Evolutionary conservation across 2,113 vertebrate genomes (phyloP).

Genomic region (Ondatra zibethicus): DNA sequence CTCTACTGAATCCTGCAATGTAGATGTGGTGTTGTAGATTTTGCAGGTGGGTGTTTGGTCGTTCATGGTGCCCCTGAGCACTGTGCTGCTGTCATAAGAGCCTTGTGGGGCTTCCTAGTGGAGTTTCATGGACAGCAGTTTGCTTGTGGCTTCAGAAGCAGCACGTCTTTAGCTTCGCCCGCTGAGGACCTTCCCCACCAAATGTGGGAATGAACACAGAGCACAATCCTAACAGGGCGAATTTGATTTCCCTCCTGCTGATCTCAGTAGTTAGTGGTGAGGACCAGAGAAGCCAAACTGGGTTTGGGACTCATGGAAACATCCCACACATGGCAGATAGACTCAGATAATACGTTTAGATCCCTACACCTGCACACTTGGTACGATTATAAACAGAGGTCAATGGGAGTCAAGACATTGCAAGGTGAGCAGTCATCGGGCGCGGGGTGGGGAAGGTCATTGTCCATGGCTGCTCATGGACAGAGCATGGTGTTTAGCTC

Average conservation of each 20-base stretch:
- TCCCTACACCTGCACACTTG: no score
- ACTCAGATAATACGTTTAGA: background rate
- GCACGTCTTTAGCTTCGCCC: background rate
- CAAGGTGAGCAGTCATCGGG: background rate
- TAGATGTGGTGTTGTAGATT: background rate
- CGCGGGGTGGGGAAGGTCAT: fast-evolving
- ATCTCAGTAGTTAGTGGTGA: background rate
- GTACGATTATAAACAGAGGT: no score
- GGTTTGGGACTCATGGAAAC: background rate
- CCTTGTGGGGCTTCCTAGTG: background rate
- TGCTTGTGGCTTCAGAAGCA: background rate
- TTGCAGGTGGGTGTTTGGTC: background rate
- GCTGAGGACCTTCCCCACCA: background rate
- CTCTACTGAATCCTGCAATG: fast-evolving
- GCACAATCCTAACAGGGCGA: background rate
- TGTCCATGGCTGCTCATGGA: fast-evolving
- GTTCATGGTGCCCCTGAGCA: background rate
- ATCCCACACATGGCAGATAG: background rate
- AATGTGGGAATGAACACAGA: background rate
- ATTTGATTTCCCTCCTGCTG: background rate
- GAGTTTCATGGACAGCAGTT: fast-evolving
- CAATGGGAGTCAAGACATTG: background rate
- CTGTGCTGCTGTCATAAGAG: background rate
- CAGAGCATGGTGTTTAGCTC: fast-evolving
- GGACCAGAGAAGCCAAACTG: background rate